Conservation (phyloP, 2,888 invertebrate genomes). For the Electrophaes corylata region DNA sequence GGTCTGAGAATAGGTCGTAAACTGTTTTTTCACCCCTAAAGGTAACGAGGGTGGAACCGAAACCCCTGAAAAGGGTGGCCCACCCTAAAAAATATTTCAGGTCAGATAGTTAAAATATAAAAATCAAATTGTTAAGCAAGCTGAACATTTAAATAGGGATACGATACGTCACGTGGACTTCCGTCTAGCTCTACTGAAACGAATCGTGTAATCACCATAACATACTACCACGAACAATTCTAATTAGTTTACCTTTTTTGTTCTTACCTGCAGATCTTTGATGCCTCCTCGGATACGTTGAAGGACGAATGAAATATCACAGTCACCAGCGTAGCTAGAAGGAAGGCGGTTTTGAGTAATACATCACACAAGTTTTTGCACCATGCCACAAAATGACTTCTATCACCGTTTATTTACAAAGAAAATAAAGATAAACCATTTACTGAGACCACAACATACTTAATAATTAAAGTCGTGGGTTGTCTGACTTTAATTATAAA, state of each 20-base stretch:
- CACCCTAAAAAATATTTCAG: too few relatives aligned
- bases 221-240: neutral
- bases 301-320: slow-evolving; percentile 95
- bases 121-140: neutral
- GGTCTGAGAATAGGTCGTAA: too few relatives aligned
- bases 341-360: neutral
- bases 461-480: too few relatives aligned
- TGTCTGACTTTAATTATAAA: too few relatives aligned
- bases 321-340: slow-evolving; percentile 96
- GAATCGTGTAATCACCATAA: neutral
- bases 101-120: too few relatives aligned
- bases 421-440: too few relatives aligned
- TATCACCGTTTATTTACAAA: too few relatives aligned
- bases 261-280: slow-evolving; percentile 89
- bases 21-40: too few relatives aligned
- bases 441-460: too few relatives aligned
- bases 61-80: too few relatives aligned
- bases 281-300: slow-evolving; percentile 93
- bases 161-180: neutral
- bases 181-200: neutral
- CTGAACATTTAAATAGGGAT: neutral
- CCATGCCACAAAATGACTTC: neutral
- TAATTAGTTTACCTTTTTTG: neutral
- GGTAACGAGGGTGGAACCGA: too few relatives aligned
- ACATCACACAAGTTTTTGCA: neutral